Conservation (phyloP, 2,113 vertebrate genomes). For the Lanius ludovicianus region DNA sequence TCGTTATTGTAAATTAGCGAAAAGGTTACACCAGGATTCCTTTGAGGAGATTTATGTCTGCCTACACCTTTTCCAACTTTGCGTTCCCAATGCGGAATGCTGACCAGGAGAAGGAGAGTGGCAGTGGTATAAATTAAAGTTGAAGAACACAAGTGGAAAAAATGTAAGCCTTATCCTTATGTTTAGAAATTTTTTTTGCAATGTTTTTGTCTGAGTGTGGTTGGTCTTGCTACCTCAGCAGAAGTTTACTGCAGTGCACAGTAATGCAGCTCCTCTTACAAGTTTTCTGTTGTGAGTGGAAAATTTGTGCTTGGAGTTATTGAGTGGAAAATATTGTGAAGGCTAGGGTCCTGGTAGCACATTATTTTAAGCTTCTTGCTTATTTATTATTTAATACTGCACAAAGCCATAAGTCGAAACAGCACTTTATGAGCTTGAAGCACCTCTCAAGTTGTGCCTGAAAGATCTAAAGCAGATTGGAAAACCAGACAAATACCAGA, state of each 20-base stretch:
- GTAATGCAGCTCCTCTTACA: neutral
- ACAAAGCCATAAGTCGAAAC: neutral
- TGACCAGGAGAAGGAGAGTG: neutral
- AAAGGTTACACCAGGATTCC: neutral
- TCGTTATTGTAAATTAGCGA: neutral
- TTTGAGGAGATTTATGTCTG: neutral
- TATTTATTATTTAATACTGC: conserved; percentile 23
- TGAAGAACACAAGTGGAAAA: neutral
- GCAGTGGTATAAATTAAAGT: neutral
- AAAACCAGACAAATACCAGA: neutral
- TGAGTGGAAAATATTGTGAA: neutral
- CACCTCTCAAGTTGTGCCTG: neutral
- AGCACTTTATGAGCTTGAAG: neutral
- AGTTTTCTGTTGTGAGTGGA: neutral
- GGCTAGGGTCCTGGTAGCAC: neutral
- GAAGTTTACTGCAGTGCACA: neutral
- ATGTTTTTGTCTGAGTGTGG: neutral
- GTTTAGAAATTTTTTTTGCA: neutral
- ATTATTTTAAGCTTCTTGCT: neutral
- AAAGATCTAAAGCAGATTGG: conserved; percentile 3
- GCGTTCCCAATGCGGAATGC: fast-evolving
- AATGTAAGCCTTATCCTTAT: neutral
- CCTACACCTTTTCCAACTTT: neutral
- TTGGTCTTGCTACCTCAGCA: neutral
- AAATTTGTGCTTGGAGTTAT: neutral